Evolutionary conservation across 2,797 vertebrate species (phyloP), one percentile per base, ranked within the genome.

Genomic region (Arctocebus calabarensis): DNA sequence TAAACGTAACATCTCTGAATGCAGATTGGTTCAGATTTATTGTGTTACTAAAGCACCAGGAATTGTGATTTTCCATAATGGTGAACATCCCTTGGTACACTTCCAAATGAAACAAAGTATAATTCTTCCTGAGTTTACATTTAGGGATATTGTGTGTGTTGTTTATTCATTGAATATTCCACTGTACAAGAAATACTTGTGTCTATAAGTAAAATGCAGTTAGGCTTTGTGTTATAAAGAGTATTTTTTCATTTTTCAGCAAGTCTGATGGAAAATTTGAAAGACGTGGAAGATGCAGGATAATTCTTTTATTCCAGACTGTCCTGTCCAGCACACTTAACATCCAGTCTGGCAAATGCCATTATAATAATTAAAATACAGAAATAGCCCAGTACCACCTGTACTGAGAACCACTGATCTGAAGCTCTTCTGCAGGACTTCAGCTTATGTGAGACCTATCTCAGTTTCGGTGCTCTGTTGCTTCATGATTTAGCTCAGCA

Each of bases 141-240:
- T 96, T 83, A 78, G 61, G 61, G 43, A 95, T 85, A 37, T 48
- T 83, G 12, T 13, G 61, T 19, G 73, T 83, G 52, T 88, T 90
- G 61, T 66, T 75, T 92, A 77, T 48, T 73, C 68, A 61, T 3
- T 78, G 52, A 66, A 32, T 78, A 25, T 61, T 57, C 74, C 94
- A 40, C 40, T 27, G 5, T 40, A 6, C 12, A 68, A 55, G 88
- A 84, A 73, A 27, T 61, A 52, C 48, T 83, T 48, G 14, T 74
- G 23, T 64, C 89, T 91, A 0, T 59, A 84, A 95, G 9, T 73
- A 37, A 79, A 79, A 37, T 86, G 37, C 23, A 43, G 6, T 43
- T 48, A 45, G 68, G 29, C 45, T 71, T 12, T 84, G 40, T 16
- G 88, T 77, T 52, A 64, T 7, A 55, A 71, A 45, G 5, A 77